Evolutionary conservation across 1,140 invertebrate genomes (phyloP).

Genomic region (Aphaenogaster floridana): DNA sequence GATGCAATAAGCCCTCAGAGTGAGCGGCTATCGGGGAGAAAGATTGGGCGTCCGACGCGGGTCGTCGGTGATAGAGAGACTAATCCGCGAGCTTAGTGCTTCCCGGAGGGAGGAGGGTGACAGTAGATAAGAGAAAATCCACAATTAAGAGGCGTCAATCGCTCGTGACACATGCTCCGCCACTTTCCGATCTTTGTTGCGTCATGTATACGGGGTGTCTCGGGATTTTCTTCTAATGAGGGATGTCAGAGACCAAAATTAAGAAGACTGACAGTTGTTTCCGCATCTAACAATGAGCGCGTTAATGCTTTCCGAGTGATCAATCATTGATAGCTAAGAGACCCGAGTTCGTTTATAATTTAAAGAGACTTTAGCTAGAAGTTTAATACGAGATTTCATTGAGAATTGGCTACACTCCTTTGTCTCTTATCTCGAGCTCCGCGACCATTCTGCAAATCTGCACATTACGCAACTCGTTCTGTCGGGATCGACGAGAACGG

Average conservation of each 20-base stretch:
- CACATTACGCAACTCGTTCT: not conserved
- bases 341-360: not conserved
- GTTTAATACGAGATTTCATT: not conserved
- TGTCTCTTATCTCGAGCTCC: not conserved
- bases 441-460: not conserved
- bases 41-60: constrained; percentile 83
- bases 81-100: constrained; percentile 82
- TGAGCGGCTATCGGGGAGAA: constrained; percentile 74
- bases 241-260: not conserved
- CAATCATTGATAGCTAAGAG: not conserved
- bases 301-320: not conserved
- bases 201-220: constrained; percentile 19
- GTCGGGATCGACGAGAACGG: not conserved
- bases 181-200: constrained; percentile 25
- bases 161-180: constrained; percentile 46
- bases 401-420: not conserved
- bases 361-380: not conserved
- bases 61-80: constrained; percentile 83
- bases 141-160: constrained; percentile 85
- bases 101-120: constrained; percentile 79
- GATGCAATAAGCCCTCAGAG: constrained; percentile 62
- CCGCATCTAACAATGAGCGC: not conserved
- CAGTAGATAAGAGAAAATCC: constrained; percentile 84
- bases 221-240: constrained; percentile 24
- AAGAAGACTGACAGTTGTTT: constrained; percentile 5